Conservation (phyloP, 2,888 invertebrate genomes). For the Panzeria rudis region DNA sequence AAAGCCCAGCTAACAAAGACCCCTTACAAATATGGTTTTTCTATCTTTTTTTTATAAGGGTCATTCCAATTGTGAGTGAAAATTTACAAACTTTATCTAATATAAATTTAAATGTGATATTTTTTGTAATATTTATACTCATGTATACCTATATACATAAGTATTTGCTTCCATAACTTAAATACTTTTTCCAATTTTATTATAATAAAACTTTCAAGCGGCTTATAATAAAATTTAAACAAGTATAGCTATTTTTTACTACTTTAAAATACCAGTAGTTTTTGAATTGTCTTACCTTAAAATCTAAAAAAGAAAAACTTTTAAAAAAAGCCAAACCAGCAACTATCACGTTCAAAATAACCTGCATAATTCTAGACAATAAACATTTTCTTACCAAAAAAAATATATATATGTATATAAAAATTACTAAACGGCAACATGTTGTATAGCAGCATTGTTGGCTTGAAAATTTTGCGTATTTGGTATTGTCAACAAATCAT, state of each 20-base stretch:
- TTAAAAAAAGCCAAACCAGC: slow-evolving; percentile 15
- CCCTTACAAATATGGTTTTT: no score
- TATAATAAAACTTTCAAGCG: background rate
- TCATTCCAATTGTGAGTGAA: no score
- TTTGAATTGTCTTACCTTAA: slow-evolving; percentile 31
- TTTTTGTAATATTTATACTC: no score
- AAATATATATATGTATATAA: background rate
- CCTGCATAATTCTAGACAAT: slow-evolving; percentile 61
- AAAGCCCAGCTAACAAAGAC: no score
- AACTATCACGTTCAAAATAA: slow-evolving; percentile 36
- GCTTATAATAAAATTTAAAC: background rate
- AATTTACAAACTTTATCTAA: no score
- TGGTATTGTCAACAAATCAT: slow-evolving; percentile 73
- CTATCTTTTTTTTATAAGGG: no score
- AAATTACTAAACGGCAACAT: slow-evolving; percentile 27
- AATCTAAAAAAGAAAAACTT: slow-evolving; percentile 25
- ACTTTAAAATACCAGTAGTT: slow-evolving; percentile 10
- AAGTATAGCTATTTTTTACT: slow-evolving; percentile 10
- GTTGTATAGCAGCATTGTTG: slow-evolving; percentile 43
- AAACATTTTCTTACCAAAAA: slow-evolving; percentile 2
- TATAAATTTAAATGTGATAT: no score
- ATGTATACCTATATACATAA: no score
- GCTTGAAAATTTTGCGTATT: slow-evolving; percentile 62
- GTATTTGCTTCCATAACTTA: background rate
- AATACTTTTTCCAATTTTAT: background rate